Percentiles rank a stretch among this genome's conserved stretches.
These are phyloP conservation scores for Larimichthys crocea DNA, from an alignment of 2,113 vertebrate genomes.

Conservation along the genomic window DNA sequence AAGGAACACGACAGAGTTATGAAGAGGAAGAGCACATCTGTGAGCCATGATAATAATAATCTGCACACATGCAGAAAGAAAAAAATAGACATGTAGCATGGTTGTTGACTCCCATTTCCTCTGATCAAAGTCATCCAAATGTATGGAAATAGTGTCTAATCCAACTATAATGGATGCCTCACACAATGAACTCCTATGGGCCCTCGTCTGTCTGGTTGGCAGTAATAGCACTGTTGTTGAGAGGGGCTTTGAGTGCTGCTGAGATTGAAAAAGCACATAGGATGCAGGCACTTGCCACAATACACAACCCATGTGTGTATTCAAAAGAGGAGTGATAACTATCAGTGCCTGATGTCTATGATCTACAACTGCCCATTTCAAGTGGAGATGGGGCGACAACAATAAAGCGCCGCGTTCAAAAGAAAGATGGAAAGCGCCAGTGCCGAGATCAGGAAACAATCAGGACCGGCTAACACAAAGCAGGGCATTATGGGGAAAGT, in stretches of 20 bases:
- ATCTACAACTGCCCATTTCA: slow-evolving; percentile 50
- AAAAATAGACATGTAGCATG: neutral
- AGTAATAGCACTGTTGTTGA: slow-evolving; percentile 59
- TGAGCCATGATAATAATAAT: neutral
- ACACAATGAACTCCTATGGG: slow-evolving; percentile 61
- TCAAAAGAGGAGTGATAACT: slow-evolving; percentile 34
- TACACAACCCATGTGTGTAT: slow-evolving; percentile 50
- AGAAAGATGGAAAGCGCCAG: slow-evolving; percentile 39
- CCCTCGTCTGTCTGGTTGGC: slow-evolving; percentile 49
- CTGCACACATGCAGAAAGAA: neutral
- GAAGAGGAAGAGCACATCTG: slow-evolving; percentile 31
- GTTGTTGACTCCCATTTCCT: slow-evolving; percentile 49
- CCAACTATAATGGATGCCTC: slow-evolving; percentile 59
- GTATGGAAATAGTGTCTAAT: slow-evolving; percentile 68
- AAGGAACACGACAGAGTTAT: neutral
- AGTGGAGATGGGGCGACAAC: slow-evolving; percentile 47
- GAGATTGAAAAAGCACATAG: slow-evolving; percentile 47
- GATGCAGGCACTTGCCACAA: slow-evolving; percentile 51
- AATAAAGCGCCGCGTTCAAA: slow-evolving; percentile 54
- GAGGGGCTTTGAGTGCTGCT: slow-evolving; percentile 48
- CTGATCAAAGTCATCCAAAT: slow-evolving; percentile 65
- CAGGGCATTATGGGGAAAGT: slow-evolving; percentile 26
- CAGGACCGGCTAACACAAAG: slow-evolving; percentile 49
- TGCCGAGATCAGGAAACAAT: slow-evolving; percentile 30
- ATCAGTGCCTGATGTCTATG: slow-evolving; percentile 52